phyloP scores from a whole-genome alignment of 2,113 vertebrate genomes.

The Gavialis gangeticus region DNA sequence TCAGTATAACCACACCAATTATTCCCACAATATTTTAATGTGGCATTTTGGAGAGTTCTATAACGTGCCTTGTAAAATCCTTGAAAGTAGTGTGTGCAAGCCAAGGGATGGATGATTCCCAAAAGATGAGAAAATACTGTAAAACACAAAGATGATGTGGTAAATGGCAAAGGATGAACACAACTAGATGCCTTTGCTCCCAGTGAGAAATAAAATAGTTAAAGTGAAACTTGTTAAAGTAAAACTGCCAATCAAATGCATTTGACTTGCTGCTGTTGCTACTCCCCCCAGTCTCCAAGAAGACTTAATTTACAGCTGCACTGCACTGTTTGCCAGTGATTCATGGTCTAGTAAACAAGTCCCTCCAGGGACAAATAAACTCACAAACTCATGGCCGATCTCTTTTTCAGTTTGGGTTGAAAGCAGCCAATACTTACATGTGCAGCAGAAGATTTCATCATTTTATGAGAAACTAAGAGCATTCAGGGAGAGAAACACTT shows the following conservation, averaged over 20 bases:
- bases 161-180: not conserved
- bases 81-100: not conserved
- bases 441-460: slow-evolving; percentile 51
- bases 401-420: not conserved
- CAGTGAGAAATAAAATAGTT: not conserved
- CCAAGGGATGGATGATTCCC: not conserved
- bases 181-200: not conserved
- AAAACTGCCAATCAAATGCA: not conserved
- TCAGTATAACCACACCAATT: not conserved
- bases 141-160: not conserved
- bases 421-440: slow-evolving; percentile 58
- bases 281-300: not conserved
- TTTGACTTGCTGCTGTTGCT: not conserved
- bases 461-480: slow-evolving; percentile 32
- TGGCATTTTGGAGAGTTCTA: not conserved
- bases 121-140: not conserved
- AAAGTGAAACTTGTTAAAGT: not conserved
- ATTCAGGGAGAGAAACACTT: not conserved
- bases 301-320: slow-evolving; percentile 37
- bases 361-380: slow-evolving; percentile 49
- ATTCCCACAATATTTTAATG: not conserved
- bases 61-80: not conserved
- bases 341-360: slow-evolving; percentile 41
- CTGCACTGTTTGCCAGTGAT: slow-evolving; percentile 32
- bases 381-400: not conserved